These are phyloP conservation scores for Actinopyga echinites DNA, from an alignment of 53 echinoderm and acorn worm genomes.

Conservation along the genomic window DNA sequence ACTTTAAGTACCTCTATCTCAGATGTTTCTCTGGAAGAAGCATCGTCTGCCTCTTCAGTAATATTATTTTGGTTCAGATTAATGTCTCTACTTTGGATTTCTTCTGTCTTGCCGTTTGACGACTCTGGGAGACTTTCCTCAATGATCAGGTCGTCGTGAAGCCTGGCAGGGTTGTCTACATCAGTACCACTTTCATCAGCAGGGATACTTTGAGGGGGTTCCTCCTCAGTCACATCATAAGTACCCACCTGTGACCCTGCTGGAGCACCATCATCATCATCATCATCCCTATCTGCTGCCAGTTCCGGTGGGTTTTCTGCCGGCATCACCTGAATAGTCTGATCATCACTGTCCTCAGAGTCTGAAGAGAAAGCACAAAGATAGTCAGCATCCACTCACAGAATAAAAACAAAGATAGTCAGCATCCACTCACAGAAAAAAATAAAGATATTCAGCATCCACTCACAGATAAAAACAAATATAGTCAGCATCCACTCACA, in stretches of 20 bases:
- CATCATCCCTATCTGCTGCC: not conserved
- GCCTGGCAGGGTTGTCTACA: conserved; percentile 3
- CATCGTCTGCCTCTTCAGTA: not conserved
- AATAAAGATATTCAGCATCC: not conserved
- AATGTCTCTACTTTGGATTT: not conserved
- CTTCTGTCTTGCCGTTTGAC: too few species aligned
- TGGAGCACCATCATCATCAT: not conserved
- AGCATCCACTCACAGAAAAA: not conserved
- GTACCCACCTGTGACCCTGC: not conserved
- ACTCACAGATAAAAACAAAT: not conserved
- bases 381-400: not conserved
- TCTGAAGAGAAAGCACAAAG: not conserved
- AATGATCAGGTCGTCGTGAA: not conserved
- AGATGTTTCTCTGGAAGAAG: not conserved
- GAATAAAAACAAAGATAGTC: not conserved
- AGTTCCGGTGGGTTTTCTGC: not conserved
- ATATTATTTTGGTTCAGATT: conserved; percentile 1
- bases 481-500: not conserved
- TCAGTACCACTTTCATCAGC: conserved; percentile 11
- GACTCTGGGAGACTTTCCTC: conserved; percentile 9
- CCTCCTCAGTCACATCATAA: not conserved
- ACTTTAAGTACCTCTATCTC: conserved; percentile 4
- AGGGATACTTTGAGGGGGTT: not conserved
- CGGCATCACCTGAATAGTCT: conserved; percentile 14
- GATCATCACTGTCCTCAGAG: conserved; percentile 39